Conservation (phyloP, 2,113 vertebrate species). For the Hippocampus guttulatus region DNA sequence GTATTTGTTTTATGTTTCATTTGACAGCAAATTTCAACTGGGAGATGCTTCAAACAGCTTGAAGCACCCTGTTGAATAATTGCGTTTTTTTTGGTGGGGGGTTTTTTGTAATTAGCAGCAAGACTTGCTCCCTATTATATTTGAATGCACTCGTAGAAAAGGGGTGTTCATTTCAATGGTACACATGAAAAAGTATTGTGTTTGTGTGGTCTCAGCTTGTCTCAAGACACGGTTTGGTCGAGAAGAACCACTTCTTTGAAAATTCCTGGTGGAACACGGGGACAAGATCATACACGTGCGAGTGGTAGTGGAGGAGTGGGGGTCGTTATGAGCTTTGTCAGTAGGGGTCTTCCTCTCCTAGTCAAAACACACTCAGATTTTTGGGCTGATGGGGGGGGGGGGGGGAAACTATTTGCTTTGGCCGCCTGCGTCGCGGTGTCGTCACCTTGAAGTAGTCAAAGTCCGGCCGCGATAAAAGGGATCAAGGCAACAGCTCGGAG, state of each 20-base stretch:
- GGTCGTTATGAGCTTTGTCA: background rate
- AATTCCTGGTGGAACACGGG: conserved; percentile 39
- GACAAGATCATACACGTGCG: conserved; percentile 10
- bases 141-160: background rate
- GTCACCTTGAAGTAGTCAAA: conserved; percentile 38
- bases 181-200: background rate
- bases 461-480: conserved; percentile 45
- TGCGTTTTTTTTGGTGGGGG: background rate
- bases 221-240: background rate
- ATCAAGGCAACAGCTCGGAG: conserved; percentile 4
- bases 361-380: conserved; percentile 40
- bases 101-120: background rate
- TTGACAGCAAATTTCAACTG: too few species aligned
- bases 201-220: background rate
- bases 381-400: background rate
- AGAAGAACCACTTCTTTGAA: conserved; percentile 18
- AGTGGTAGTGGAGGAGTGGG: background rate
- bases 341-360: conserved; percentile 31
- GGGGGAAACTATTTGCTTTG: conserved; percentile 53
- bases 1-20: too few species aligned
- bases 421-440: conserved; percentile 10
- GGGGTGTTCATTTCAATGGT: background rate
- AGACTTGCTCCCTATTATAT: background rate
- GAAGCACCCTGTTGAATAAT: too few species aligned
- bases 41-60: too few species aligned